Conservation (phyloP, 1,140 invertebrate species). For the Platyscapa corneri region DNA sequence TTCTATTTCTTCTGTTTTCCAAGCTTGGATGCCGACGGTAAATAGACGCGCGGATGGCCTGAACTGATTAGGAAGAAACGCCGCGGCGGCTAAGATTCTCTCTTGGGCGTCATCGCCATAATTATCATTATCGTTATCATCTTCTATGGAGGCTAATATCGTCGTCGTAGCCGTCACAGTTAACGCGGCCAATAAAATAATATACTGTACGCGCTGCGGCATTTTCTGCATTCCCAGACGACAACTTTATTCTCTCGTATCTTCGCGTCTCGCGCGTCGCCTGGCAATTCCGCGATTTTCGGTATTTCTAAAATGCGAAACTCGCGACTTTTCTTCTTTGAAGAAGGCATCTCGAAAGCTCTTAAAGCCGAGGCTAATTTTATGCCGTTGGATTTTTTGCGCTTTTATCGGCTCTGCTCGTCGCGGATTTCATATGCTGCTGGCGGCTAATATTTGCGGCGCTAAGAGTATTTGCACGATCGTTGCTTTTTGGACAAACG, state of each 20-base stretch:
- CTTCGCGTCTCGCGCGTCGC: background rate
- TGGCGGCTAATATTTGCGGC: too few relatives aligned
- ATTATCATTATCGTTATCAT: background rate
- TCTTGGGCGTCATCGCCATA: too few relatives aligned
- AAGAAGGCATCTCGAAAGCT: background rate
- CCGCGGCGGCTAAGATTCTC: too few relatives aligned
- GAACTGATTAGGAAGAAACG: too few relatives aligned
- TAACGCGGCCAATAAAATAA: background rate
- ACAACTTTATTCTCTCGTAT: constrained; percentile 57
- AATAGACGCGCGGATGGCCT: too few relatives aligned
- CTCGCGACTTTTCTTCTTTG: background rate
- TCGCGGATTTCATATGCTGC: background rate
- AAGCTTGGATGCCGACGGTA: background rate
- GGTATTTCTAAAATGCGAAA: background rate
- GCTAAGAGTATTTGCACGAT: too few relatives aligned
- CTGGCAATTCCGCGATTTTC: background rate
- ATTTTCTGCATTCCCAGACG: constrained; percentile 67
- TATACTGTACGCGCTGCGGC: background rate
- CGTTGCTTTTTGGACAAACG: too few relatives aligned
- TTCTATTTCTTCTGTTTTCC: too few relatives aligned
- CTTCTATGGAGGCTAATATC: background rate
- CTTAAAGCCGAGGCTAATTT: background rate
- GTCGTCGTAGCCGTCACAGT: background rate
- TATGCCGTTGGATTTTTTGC: background rate
- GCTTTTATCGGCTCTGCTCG: background rate